Evolutionary conservation across 2,888 invertebrate species (phyloP), one percentile per base, ranked within the genome.

Genomic region (Epicampocera succincta): DNA sequence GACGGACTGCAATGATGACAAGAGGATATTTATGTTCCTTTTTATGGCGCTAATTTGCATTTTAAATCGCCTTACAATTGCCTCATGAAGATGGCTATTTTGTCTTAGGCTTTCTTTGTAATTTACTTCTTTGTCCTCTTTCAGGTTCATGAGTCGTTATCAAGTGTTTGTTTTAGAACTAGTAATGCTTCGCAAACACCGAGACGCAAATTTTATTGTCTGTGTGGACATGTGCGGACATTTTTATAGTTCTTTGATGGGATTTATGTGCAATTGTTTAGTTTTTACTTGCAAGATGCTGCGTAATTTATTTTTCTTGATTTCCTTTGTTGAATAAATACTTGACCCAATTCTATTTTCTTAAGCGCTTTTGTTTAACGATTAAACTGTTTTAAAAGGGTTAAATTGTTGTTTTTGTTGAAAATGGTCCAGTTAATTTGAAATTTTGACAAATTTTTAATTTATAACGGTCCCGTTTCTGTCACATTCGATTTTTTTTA

Each of bases 211-310:
- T 66, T 66, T 66, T 61, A 79, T 80, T 78, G 76, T 74, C 71
- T 85, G 84, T 85, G 33, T 84, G 84, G 83, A 84, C 84, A 85
- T 79, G 84, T 85, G 85, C 80, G 85, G 85, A 84, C 84, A 84
- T 83, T 85, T 84, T 84, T 85, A 84, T 84, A 50, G 72, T 66
- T 77, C 76, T 84, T 81, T 84, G 73, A 83, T 84, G 63, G 68
- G 54, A 60, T 78, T 71, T 78, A 33, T 54, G 3, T 0, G 12
- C 63, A 63, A 81, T 74, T 71, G 74, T 69, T 80, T 65, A 50
- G 13, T 38, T 44, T 52, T 61, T 38, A 13, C 15, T 42, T 40
- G 13, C 46, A 33, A 61, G 77, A 71, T 63, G 75, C 81, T 82
- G 82, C 78, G 82, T 82, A 78, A 82, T 78, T 78, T 65, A 73